Percentiles rank a stretch among this genome's conserved stretches.
phyloP scores from a whole-genome alignment of 2,797 vertebrate species.

The Eremophila alpestris region DNA sequence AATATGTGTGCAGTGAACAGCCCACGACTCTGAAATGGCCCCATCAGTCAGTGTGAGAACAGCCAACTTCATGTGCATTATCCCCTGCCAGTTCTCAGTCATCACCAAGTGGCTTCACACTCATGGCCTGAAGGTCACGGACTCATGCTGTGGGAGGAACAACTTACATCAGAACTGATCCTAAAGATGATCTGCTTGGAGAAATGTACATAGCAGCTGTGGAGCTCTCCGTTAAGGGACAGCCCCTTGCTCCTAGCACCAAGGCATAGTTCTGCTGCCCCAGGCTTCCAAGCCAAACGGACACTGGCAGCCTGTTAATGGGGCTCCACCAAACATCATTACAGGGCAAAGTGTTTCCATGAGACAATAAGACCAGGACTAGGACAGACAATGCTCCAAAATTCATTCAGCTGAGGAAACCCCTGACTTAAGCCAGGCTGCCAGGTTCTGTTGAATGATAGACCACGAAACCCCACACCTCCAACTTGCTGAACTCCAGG shows the following conservation, averaged over 20 bases:
- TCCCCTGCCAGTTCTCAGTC: neutral
- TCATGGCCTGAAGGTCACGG: neutral
- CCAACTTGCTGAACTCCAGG: neutral
- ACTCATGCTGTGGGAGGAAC: neutral
- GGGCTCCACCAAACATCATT: neutral
- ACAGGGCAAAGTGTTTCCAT: neutral
- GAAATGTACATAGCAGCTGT: neutral
- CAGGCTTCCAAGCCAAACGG: neutral
- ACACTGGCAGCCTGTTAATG: neutral
- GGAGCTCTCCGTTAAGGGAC: neutral
- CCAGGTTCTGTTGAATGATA: neutral
- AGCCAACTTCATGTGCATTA: neutral
- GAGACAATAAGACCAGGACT: neutral
- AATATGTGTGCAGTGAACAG: neutral
- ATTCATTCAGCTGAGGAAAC: neutral
- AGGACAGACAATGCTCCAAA: neutral
- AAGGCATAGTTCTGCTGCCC: neutral
- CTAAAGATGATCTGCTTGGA: neutral
- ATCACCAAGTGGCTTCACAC: neutral
- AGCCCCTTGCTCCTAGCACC: neutral
- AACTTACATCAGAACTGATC: neutral
- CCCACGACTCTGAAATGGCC: neutral
- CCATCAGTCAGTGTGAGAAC: neutral
- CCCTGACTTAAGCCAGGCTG: neutral
- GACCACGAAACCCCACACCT: neutral